Conservation (phyloP, 2,113 vertebrate species). For the Amblyornis subalaris region DNA sequence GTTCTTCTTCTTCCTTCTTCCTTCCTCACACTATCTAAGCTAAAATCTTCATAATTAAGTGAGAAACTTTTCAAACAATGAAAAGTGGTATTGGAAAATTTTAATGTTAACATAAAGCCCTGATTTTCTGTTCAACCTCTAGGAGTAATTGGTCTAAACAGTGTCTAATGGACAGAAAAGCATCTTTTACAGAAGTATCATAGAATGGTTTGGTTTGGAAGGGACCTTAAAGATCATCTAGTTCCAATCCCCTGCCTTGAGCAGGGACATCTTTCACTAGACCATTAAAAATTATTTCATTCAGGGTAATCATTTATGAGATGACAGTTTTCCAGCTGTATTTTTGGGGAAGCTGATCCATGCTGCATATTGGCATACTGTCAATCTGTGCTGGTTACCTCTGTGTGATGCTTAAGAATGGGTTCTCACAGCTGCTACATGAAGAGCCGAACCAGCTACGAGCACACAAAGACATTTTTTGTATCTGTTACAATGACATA, state of each 20-base stretch:
- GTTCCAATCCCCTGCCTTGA: neutral
- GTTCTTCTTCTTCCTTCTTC: neutral
- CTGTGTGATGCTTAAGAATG: neutral
- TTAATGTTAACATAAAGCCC: neutral
- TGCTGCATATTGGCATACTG: neutral
- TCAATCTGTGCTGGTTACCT: neutral
- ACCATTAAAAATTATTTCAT: neutral
- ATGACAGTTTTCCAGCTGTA: neutral
- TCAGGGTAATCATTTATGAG: neutral
- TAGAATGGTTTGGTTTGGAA: neutral
- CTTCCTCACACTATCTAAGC: neutral
- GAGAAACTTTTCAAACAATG: neutral
- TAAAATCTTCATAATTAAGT: neutral
- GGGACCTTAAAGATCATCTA: neutral
- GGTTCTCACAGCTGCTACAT: neutral
- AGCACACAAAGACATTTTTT: neutral
- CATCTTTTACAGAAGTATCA: rapidly evolving
- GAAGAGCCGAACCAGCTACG: neutral
- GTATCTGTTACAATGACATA: neutral
- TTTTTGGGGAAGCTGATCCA: neutral
- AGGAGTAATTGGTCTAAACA: neutral
- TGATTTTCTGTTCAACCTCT: neutral
- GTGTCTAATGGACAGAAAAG: neutral
- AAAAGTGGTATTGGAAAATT: neutral
- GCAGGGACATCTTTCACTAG: neutral